Evolutionary conservation across 23 tunicate species (phyloP).

Genomic region (Corella eumyota): DNA sequence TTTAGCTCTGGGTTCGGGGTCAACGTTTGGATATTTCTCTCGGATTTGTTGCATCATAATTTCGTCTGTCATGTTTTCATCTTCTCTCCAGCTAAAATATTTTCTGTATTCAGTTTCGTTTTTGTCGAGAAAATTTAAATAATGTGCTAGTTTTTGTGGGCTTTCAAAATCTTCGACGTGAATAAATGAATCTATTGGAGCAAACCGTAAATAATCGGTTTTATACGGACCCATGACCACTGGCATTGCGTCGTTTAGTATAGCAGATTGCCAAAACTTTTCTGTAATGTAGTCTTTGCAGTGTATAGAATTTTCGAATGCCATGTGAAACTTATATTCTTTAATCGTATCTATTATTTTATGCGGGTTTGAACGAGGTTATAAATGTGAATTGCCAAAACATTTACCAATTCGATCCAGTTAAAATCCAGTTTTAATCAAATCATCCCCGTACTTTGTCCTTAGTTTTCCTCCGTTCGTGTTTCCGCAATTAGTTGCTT

Average conservation of each 20-base stretch:
- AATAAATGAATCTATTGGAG: slow-evolving; percentile 21
- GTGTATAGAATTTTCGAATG: slow-evolving; percentile 26
- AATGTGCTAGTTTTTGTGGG: slow-evolving; percentile 2
- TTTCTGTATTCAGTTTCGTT: slow-evolving; percentile 8
- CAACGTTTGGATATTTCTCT: slow-evolving; percentile 7
- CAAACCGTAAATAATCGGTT: slow-evolving; percentile 6
- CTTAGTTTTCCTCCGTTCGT: slow-evolving; percentile 6
- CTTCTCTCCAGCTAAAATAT: slow-evolving; percentile 17
- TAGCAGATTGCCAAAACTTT: slow-evolving; percentile 14
- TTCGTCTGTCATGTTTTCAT: slow-evolving; percentile 31
- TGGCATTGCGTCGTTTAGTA: slow-evolving; percentile 10
- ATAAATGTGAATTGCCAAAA: slow-evolving; percentile 5
- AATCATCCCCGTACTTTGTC: slow-evolving; percentile 6
- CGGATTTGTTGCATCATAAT: slow-evolving; percentile 7
- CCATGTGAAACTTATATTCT: slow-evolving; percentile 22
- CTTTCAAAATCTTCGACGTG: slow-evolving; percentile 14
- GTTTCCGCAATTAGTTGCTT: slow-evolving; percentile 5
- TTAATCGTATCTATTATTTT: too few relatives aligned
- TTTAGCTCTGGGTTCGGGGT: background rate
- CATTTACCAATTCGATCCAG: slow-evolving; percentile 16
- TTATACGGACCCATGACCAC: slow-evolving; percentile 16
- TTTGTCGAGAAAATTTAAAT: slow-evolving; percentile 11
- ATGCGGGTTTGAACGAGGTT: background rate
- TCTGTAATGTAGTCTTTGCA: slow-evolving; percentile 22
- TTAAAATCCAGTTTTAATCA: slow-evolving; percentile 13